These are phyloP conservation scores for Bos javanicus DNA, from an alignment of 2,113 vertebrate species.

Conservation along the genomic window DNA sequence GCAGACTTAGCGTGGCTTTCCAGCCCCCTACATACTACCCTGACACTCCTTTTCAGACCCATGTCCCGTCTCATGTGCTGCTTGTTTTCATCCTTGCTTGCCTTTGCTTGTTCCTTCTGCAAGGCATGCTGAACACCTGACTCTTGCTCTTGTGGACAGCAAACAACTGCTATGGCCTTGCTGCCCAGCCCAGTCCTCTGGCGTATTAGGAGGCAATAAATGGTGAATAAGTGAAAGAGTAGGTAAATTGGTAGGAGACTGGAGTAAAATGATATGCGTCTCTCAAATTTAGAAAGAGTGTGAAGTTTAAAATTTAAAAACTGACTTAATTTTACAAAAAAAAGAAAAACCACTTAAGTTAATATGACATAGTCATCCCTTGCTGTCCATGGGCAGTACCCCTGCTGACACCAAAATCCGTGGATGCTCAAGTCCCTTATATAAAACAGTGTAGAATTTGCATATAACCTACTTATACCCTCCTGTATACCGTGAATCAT, in stretches of 20 bases:
- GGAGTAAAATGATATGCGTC: neutral
- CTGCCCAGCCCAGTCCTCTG: neutral
- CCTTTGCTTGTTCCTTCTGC: neutral
- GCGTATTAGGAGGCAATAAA: neutral
- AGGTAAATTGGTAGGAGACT: neutral
- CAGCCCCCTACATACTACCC: neutral
- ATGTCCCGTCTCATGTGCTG: neutral
- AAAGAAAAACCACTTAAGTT: neutral
- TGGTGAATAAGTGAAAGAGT: neutral
- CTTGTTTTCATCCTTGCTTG: neutral
- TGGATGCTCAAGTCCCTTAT: neutral
- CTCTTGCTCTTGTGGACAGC: neutral
- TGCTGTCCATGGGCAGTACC: neutral
- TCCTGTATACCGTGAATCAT: neutral
- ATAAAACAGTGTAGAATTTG: neutral
- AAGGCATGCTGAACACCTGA: neutral
- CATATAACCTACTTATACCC: neutral
- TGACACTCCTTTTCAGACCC: neutral
- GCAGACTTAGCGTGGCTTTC: neutral
- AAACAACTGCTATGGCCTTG: neutral
- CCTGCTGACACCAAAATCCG: neutral
- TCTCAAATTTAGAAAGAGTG: constrained; percentile 2
- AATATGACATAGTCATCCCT: neutral
- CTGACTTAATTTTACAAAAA: neutral
- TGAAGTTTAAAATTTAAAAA: constrained; percentile 16